Evolutionary conservation across 35 echinoderm and acorn worm species (phyloP), one percentile per base, ranked within the genome.

Genomic region (Antedon bifida): DNA sequence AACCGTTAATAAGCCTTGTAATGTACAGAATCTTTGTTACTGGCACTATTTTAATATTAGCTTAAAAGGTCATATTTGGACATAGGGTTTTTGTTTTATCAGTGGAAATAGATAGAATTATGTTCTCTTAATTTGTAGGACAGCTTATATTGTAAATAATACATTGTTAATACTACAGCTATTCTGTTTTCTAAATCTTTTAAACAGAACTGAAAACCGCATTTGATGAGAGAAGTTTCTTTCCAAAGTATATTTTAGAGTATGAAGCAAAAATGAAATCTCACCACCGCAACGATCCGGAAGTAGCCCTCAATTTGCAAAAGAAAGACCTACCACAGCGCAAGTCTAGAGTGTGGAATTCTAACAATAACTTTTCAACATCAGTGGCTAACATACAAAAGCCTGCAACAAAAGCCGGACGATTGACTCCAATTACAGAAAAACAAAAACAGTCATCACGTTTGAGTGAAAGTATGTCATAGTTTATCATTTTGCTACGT

Each of bases 191-290:
- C n/a, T n/a, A n/a, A n/a, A n/a, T n/a, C n/a, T n/a, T n/a, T n/a
- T n/a, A n/a, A n/a, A 14, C 82, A 96, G 93, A 85, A 36, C n/a
- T 91, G 23, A 91, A 91, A 77, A 84, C 79, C 74, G 56, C 79
- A 29, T 96, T 91, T 81, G 93, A 96, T 44, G 93, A 96, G 84
- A 90, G 87, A 19, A 90, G 83, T 88, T 82, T 96, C 14, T 96
- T 96, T 36, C 93, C 93, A 75, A 89, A 91, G 80, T 91, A 91
- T 81, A 91, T 96, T 84, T 75, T 96, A 42, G 89, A 96, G 39
- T 91, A 79, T 34, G 93, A 96, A 34, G 78, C 86, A 1, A 87
- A 89, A 74, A 96, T 96, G 93, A 91, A 87, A 82, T 51, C 35
- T 11, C 77, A 78, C 29, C 83, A 96, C 79, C 76, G 51, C 35